Evolutionary conservation across 2,113 vertebrate species (phyloP), one percentile per base, ranked within the genome.

Genomic region (Thunnus maccoyii): DNA sequence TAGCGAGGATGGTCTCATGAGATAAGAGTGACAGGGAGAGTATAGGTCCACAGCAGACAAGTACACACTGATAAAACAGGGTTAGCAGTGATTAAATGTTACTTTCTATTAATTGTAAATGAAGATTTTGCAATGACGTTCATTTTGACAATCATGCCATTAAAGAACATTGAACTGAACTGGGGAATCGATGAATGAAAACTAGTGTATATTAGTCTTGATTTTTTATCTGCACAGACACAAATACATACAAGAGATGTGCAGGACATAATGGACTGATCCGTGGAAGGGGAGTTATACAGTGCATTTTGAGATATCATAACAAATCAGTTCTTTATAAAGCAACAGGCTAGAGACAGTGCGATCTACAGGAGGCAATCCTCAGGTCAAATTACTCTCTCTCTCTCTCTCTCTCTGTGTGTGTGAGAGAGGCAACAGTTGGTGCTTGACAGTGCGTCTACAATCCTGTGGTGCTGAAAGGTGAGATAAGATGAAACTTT

Each of bases 401-500:
- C 12, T 64, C n/a, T 52, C 10, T 54, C 3, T 55, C 13, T 57
- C 30, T 64, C 6, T 61, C 4, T 36, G 36, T 36, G 32, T n/a
- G 6, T 61, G 20, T 70, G 48, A 60, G 20, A 55, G 20, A 13
- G 27, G 70, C 51, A 73, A 32, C 16, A 48, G 46, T 72, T 56
- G 51, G 16, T 44, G 67, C 32, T 61, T 20, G 48, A 64, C 51
- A 66, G 25, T 44, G n/a, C 50, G 22, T n/a, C 3, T 14, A 30
- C 62, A 17, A 63, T 52, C 54, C 46, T 9, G 3, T 46, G 64
- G 61, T 57, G 56, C 17, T 79, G 50, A 76, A 44, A 83, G 69
- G 48, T 67, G 44, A 71, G 73, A 76, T 54, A 54, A 71, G 14
- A 82, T 72, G 61, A 76, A 72, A 69, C 25, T 72, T 84, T 88